Evolutionary conservation across 2,113 vertebrate genomes (phyloP), one percentile per base, ranked within the genome.

Genomic region (Sialia sialis): DNA sequence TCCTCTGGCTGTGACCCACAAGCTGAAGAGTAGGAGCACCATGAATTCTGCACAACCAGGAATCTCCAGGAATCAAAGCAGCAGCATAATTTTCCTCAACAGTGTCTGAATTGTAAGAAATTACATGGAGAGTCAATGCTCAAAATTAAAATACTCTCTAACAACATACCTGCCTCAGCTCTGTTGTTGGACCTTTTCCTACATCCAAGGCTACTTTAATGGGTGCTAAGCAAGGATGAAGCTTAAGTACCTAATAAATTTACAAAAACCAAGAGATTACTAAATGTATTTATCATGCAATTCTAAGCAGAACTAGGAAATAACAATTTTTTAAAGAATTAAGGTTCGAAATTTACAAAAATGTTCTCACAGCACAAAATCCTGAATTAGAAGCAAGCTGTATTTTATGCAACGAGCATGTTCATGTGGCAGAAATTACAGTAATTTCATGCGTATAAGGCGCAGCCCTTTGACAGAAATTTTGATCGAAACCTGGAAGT

Each of bases 141-240:
- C 51, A 89, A 41, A 52, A 78, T 34, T 59, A 82, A 85, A 94
- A 82, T 21, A 22, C 25, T 49, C 68, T 46, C 54, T 74, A 51
- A 68, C 32, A 87, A 96, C 97, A 1, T 89, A 99, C 99, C 98
- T 98, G 99, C 59, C 99, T 98, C 32, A 99, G 96, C 69, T 99
- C 99, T 72, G 94, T 52, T 11, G 98, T 97, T 43, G 98, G 98
- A 85, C 99, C 99, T 95, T 96, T 98, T 73, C 98, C 98, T 85
- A 99, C 95, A 90, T 99, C 98, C 97, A 99, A 90, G 59, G 99
- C 99, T 64, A 99, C 98, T 97, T 99, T 99, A 41, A 99, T 64
- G 25, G 99, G 99, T 16, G 98, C 97, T 95, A 99, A 97, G 76
- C 97, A 98, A 49, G 99, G 99, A 94, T 99, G 99, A 83, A 99